Evolutionary conservation across 92 coral and sea anemone genomes (phyloP).

Genomic region (Montipora capitata): DNA sequence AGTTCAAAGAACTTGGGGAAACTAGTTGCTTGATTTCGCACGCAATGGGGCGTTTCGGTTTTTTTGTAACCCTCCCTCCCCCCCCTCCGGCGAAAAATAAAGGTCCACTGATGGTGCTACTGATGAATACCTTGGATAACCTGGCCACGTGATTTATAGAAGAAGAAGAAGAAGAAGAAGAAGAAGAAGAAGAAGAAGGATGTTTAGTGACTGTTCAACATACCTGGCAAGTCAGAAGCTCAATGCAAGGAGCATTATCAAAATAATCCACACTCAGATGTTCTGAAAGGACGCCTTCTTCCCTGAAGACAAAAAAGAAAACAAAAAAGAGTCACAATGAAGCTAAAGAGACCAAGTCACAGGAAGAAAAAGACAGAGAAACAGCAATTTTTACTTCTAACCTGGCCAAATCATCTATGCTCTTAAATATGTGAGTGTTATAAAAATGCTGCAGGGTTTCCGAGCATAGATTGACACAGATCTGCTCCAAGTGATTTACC

Average conservation of each 20-base stretch:
- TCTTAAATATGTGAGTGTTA: conserved; percentile 96
- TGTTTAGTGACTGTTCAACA: background rate
- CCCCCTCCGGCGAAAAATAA: no score
- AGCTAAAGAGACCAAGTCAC: background rate
- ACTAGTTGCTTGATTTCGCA: no score
- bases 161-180: no score
- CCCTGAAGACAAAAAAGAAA: conserved; percentile 45
- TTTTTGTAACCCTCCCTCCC: no score
- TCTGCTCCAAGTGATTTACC: conserved; percentile 94
- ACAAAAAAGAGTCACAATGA: background rate
- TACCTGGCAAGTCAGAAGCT: conserved; percentile 97
- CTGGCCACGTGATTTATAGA: no score
- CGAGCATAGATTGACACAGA: conserved; percentile 94
- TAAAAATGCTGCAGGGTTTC: conserved; percentile 98
- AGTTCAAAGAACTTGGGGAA: no score
- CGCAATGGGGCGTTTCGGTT: no score
- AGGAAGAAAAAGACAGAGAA: background rate
- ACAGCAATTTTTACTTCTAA: conserved; percentile 3
- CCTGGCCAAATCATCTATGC: conserved; percentile 93
- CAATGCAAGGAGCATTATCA: conserved; percentile 93
- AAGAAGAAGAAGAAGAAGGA: no score
- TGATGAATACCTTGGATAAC: no score
- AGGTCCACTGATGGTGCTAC: no score
- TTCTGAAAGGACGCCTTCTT: conserved; percentile 79
- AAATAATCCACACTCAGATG: conserved; percentile 79